Base-by-base conservation (phyloP, 2,888 invertebrate genomes). In the Miltochrista miniata region DNA sequence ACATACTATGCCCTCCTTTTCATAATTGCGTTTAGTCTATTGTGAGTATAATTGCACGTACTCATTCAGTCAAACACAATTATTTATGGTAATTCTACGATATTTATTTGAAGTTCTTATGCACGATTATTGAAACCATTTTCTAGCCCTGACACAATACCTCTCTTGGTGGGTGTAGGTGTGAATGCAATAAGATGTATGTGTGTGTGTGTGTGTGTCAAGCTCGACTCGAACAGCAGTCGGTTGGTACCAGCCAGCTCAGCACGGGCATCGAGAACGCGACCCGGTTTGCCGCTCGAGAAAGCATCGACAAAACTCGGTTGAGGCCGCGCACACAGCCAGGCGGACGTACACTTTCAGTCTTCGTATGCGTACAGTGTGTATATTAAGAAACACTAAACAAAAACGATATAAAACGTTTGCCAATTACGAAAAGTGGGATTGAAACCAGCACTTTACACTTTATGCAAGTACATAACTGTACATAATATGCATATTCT, bases 301-400 rank as follows among this genome's bases (percentile, higher is more conserved):
- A 91, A 91, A 91, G 91, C 91, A 91, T 87, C 90, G 87, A 85
- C 87, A 85, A 89, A 91, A 89, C 89, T 85, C 91, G 91, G 91
- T 90, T 90, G 91, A 91, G 91, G 91, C 89, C 91, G 83, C 75
- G 76, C 79, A 81, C 79, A 80, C 75, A 68, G 70, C 79, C 70
- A 78, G 80, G 82, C 86, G 84, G 85, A 87, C 86, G 86, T 76
- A 85, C 79, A 83, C 81, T 83, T 83, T 83, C 84, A 80, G 83
- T 81, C 81, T 83, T 83, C 76, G 79, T 80, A 81, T 79, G 80
- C 79, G 74, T 73, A 73, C 73, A 61, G 70, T 74, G 70, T 68
- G 71, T 68, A 69, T 72, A 71, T 76, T 74, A 70, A 74, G 73
- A 77, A 77, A 76, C 59, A 74, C 61, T 70, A 67, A 56, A 70